Conservation (phyloP, 2,888 invertebrate species). For the Dasypolia templi region DNA sequence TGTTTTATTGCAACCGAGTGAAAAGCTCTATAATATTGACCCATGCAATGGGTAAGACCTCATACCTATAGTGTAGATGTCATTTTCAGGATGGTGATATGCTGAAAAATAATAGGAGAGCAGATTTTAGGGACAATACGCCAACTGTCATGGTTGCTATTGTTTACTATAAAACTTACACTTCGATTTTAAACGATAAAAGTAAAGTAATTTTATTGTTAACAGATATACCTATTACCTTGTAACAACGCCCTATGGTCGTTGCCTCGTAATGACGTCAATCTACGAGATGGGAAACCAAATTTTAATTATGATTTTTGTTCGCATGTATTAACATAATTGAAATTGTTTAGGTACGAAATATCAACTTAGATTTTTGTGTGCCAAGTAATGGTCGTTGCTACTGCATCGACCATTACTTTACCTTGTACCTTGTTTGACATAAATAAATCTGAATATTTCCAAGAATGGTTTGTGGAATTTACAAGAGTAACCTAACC, state of each 20-base stretch:
- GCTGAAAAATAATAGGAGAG: not conserved
- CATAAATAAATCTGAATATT: not conserved
- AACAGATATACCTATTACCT: too few relatives aligned
- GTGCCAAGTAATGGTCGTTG: too few relatives aligned
- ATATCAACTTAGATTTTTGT: too few relatives aligned
- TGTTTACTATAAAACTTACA: not conserved
- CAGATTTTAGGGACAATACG: not conserved
- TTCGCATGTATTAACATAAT: too few relatives aligned
- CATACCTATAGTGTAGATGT: not conserved
- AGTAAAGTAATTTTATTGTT: slow-evolving; percentile 3
- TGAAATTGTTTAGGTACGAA: not conserved
- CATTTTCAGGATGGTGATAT: not conserved
- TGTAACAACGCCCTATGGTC: too few relatives aligned
- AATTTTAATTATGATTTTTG: too few relatives aligned
- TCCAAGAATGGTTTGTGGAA: not conserved
- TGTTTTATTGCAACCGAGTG: not conserved
- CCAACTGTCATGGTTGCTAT: not conserved
- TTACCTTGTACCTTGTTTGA: too few relatives aligned
- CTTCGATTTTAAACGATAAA: not conserved
- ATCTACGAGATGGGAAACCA: too few relatives aligned
- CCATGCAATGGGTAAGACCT: not conserved
- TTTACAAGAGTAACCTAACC: not conserved
- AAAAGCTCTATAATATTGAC: not conserved
- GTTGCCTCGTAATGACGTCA: too few relatives aligned
- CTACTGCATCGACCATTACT: too few relatives aligned